Evolutionary conservation across 2,888 invertebrate species (phyloP), one percentile per base, ranked within the genome.

Genomic region (Drosophila pullipes): DNA sequence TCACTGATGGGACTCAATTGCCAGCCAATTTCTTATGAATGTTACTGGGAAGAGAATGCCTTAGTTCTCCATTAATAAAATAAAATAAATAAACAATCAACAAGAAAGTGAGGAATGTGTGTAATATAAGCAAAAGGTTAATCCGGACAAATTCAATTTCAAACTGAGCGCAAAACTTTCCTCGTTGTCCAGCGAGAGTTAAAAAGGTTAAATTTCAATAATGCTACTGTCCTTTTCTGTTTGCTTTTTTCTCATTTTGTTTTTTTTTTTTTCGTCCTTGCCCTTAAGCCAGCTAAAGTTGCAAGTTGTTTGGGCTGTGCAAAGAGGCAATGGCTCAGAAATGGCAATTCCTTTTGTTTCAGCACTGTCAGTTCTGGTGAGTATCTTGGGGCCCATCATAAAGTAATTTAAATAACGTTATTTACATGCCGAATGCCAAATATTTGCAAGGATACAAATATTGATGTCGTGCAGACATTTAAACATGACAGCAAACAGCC

Each of bases 381-480:
- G 22, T 33, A 50, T 77, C 69, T 70, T 55, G 60, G 64, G 61
- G 18, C 49, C 63, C 63, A 63, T 75, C 66, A 78, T 83, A 69
- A 72, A 86, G 75, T 81, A 84, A 85, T 88, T 85, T 84, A 86
- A 85, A 88, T 86, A 85, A 86, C 82, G 76, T 73, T 84, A 88
- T 85, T 85, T 84, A 81, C 81, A 84, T 78, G 81, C 69, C 84
- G 74, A 85, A 84, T 84, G 85, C 11, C 76, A 89, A 82, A 86
- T 85, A 85, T 86, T 85, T 85, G 76, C 85, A 16, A 59, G 75
- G 67, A 83, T 66, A 85, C 87, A 83, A 87, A 89, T 84, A 88
- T 84, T 88, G 86, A 86, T 88, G 89, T 78, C 89, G 82, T 89
- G 75, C 78, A 81, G 74, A 84, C 82, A 75, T 82, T 88, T 81